Percentiles rank a stretch among this genome's conserved stretches.
phyloP scores from a whole-genome alignment of 2,888 invertebrate genomes.

The Acanthopleura granulata region DNA sequence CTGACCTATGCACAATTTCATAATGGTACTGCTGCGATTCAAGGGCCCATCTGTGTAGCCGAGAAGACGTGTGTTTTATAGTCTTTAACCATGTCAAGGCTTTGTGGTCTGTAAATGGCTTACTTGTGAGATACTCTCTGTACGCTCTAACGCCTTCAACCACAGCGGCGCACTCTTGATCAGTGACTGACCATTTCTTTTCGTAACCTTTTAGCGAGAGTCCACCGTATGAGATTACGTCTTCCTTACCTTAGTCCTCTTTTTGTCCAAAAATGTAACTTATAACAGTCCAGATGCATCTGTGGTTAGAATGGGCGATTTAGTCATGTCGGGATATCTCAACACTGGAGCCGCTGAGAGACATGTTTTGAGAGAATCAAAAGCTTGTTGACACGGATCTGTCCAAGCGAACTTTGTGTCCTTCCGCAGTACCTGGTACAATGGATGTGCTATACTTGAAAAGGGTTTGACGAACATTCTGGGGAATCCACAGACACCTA shows the following conservation, averaged over 20 bases:
- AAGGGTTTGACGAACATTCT: slow-evolving; percentile 54
- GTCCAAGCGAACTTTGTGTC: slow-evolving; percentile 44
- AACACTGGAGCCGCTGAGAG: slow-evolving; percentile 27
- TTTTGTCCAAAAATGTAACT: slow-evolving; percentile 37
- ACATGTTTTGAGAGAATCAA: slow-evolving; percentile 44
- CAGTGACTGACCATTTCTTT: slow-evolving; percentile 26
- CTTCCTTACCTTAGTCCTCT: slow-evolving; percentile 29
- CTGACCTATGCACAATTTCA: slow-evolving; percentile 22
- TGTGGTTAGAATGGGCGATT: slow-evolving; percentile 30
- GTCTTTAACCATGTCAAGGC: slow-evolving; percentile 32
- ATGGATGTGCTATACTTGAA: slow-evolving; percentile 41
- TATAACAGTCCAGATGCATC: slow-evolving; percentile 31
- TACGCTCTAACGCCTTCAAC: slow-evolving; percentile 31
- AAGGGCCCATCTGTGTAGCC: slow-evolving; percentile 29
- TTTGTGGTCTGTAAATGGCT: slow-evolving; percentile 36
- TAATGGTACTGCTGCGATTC: slow-evolving; percentile 28
- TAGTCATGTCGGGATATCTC: slow-evolving; percentile 24
- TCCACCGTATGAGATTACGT: slow-evolving; percentile 28
- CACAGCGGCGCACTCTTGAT: too few relatives aligned
- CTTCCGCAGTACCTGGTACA: slow-evolving; percentile 49
- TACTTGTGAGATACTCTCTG: slow-evolving; percentile 27
- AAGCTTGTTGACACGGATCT: slow-evolving; percentile 42
- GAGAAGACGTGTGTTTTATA: slow-evolving; percentile 24
- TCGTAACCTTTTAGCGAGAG: too few relatives aligned
- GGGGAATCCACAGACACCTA: too few relatives aligned